phyloP scores from a whole-genome alignment of 2,888 invertebrate species.

The Hirtodrosophila cameraria region DNA sequence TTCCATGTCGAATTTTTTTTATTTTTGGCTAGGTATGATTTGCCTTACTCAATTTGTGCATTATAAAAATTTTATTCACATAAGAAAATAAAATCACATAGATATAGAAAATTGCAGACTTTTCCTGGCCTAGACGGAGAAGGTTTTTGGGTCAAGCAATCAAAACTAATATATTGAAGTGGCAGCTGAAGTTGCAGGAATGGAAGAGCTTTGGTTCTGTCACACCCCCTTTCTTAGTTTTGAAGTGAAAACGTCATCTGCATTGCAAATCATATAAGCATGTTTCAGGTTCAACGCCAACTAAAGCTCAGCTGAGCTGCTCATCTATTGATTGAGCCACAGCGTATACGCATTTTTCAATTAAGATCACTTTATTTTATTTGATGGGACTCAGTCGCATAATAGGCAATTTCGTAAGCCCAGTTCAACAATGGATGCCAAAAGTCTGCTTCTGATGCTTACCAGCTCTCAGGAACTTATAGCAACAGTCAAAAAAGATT shows the following conservation, averaged over 20 bases:
- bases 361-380: slow-evolving; percentile 34
- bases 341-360: slow-evolving; percentile 41
- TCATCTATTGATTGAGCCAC: background rate
- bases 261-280: slow-evolving; percentile 36
- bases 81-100: no score
- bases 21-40: slow-evolving; percentile 37
- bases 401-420: slow-evolving; percentile 15
- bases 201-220: slow-evolving; percentile 11
- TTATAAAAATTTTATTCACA: no score
- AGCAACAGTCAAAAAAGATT: slow-evolving; percentile 25
- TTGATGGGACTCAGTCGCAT: slow-evolving; percentile 5
- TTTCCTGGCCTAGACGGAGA: no score
- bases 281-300: background rate
- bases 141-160: no score
- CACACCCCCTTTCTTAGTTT: slow-evolving; percentile 5
- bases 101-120: no score
- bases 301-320: background rate
- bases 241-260: slow-evolving; percentile 48
- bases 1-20: no score
- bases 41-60: no score
- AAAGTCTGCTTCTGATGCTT: background rate
- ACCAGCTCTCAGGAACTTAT: slow-evolving; percentile 24
- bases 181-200: slow-evolving; percentile 5
- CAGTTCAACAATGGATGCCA: slow-evolving; percentile 17
- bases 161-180: slow-evolving; percentile 35